Conservation (phyloP, 2,888 invertebrate genomes). For the Parasteatoda lunata region DNA sequence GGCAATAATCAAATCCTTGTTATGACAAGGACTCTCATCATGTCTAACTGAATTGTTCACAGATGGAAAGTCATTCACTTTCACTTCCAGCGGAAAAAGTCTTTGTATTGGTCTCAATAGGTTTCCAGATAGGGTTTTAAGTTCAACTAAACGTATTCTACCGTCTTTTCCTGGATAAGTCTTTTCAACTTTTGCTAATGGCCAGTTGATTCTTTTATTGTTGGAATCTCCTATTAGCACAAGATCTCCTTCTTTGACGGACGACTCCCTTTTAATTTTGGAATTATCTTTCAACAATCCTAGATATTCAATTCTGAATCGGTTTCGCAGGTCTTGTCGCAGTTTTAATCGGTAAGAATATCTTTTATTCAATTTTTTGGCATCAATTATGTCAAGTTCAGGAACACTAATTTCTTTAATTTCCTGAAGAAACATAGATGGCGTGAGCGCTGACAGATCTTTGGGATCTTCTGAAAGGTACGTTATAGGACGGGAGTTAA, state of each 20-base stretch:
- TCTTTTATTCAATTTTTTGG: too few relatives aligned
- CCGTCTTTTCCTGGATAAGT: background rate
- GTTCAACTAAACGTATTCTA: background rate
- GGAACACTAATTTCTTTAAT: background rate
- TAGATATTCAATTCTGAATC: background rate
- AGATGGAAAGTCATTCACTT: too few relatives aligned
- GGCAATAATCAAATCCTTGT: background rate
- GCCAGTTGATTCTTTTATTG: background rate
- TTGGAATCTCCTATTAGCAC: background rate
- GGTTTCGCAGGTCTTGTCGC: background rate
- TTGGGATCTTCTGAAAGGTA: slow-evolving; percentile 1
- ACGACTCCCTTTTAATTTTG: background rate
- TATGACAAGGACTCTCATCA: background rate
- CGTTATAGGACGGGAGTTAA: slow-evolving; percentile 5
- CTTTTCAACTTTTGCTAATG: background rate
- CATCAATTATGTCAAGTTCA: background rate
- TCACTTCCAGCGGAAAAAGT: too few relatives aligned
- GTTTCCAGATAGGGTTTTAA: background rate
- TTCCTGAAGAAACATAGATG: background rate
- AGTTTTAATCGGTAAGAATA: background rate
- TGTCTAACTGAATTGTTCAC: too few relatives aligned
- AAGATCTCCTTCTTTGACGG: background rate
- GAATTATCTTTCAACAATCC: background rate
- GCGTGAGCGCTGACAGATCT: background rate
- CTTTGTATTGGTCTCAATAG: too few relatives aligned